Base-by-base conservation (phyloP, 2,888 invertebrate species). In the Desoria tigrina region DNA sequence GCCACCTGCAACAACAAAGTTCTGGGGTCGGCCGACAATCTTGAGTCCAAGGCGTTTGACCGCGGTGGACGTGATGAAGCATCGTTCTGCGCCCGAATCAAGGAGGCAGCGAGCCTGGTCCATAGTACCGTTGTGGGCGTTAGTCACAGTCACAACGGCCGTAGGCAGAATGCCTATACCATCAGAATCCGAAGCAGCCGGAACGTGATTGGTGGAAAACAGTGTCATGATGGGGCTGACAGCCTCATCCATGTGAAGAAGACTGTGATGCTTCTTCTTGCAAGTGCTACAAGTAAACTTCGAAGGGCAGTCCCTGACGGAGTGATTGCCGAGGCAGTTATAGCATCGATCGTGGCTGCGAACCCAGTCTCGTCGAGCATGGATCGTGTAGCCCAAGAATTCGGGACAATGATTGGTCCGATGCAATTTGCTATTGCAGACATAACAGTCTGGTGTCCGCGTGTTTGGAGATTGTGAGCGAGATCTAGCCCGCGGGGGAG, bases 151-250 rank as follows among this genome's bases (percentile, higher is more conserved):
- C 1, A 65, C 56, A 11, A 42, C 3, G 6, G 60, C 65, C 6
- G 61, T 65, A 18, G 65, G 65, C 2, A 60, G 21, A 7, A 65
- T 32, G 2, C 64, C 59, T 1, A 24, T 27, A 7, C 28, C 1
- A 16, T 53, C 42, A 9, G n/a, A 7, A 53, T 53, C 26, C 7
- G 11, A 7, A 7, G 24, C 9, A 9, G 21, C 6, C 11, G 26
- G 4, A 18, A 9, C 4, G 9, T 7, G 6, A 7, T 53, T 6
- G 6, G 7, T 21, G 7, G 23, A n/a, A 9, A 7, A 24, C 7
- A 24, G 53, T 21, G 27, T 53, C n/a, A 53, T 11, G 53, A 53
- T 53, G 53, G 11, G 21, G 27, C 53, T 53, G 7, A 53, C 21
- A 4, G 53, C 9, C 27, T 21, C 24, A 26, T 24, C 28, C 4